These are phyloP conservation scores for Sylvia borin DNA, from an alignment of 2,797 vertebrate species.

Conservation along the genomic window DNA sequence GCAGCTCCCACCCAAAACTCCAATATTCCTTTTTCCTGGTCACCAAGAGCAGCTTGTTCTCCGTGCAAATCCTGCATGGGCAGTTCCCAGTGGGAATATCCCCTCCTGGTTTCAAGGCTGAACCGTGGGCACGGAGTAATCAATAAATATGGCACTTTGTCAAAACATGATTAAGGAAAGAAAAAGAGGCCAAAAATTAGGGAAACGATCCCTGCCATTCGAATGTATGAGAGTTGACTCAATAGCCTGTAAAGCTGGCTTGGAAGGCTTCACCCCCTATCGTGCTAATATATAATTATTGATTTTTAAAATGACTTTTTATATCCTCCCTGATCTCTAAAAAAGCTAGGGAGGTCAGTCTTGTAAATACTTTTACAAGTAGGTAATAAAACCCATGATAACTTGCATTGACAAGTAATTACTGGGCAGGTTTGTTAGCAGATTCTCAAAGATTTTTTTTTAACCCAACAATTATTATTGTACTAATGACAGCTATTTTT, in stretches of 20 bases:
- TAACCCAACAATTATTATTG: conserved; percentile 55
- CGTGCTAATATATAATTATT: conserved; percentile 62
- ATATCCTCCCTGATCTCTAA: conserved; percentile 55
- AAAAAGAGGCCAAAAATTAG: background rate
- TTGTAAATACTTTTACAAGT: conserved; percentile 60
- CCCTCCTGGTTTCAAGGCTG: background rate
- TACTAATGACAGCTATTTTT: conserved; percentile 54
- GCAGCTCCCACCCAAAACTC: background rate
- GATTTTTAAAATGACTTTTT: conserved; percentile 68
- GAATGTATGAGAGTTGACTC: background rate
- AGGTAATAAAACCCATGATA: conserved; percentile 52
- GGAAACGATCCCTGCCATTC: background rate
- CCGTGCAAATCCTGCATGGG: background rate
- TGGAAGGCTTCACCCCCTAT: conserved; percentile 31
- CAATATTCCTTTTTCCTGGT: background rate
- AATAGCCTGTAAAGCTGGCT: conserved; percentile 12
- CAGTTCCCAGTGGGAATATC: background rate
- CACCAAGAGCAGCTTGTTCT: background rate
- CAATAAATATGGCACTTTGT: background rate
- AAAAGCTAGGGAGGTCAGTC: conserved; percentile 52
- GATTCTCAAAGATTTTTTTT: conserved; percentile 42
- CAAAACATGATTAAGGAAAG: background rate
- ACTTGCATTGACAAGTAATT: conserved; percentile 52
- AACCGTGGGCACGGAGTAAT: background rate
- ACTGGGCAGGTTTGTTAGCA: conserved; percentile 38